phyloP scores from a whole-genome alignment of 2,113 vertebrate genomes.

The Amphiprion percula region DNA sequence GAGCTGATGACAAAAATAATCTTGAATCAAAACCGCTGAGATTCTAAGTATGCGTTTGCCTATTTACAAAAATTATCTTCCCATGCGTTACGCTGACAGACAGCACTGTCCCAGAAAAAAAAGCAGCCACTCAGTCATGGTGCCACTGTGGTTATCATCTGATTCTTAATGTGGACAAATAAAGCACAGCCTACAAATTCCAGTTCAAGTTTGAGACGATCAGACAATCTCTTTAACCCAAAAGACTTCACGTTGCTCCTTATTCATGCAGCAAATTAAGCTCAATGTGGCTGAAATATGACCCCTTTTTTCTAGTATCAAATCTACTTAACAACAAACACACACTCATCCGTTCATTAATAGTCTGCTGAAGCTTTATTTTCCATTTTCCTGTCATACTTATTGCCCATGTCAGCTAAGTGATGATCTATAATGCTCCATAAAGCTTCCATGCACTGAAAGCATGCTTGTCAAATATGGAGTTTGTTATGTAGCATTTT shows the following conservation, averaged over 20 bases:
- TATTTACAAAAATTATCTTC: no score
- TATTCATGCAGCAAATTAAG: no score
- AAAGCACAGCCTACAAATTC: background rate
- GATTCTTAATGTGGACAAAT: background rate
- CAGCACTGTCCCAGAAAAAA: no score
- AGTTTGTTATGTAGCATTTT: background rate
- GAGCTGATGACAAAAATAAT: background rate
- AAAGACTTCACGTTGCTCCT: background rate
- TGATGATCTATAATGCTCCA: background rate
- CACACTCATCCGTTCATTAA: background rate
- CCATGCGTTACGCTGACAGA: no score
- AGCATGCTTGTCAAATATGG: background rate
- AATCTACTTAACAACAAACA: conserved; percentile 7
- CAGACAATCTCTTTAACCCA: conserved; percentile 4
- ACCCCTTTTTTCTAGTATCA: background rate
- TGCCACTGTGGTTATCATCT: background rate
- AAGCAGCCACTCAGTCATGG: background rate
- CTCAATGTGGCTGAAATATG: background rate
- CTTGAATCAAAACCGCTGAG: no score
- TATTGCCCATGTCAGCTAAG: background rate
- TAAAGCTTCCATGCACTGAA: background rate
- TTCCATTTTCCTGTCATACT: background rate
- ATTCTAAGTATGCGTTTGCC: no score
- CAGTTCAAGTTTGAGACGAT: conserved; percentile 5
- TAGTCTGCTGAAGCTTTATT: background rate